These are phyloP conservation scores for Huso huso DNA, from an alignment of 2,797 vertebrate genomes.

Conservation along the genomic window DNA sequence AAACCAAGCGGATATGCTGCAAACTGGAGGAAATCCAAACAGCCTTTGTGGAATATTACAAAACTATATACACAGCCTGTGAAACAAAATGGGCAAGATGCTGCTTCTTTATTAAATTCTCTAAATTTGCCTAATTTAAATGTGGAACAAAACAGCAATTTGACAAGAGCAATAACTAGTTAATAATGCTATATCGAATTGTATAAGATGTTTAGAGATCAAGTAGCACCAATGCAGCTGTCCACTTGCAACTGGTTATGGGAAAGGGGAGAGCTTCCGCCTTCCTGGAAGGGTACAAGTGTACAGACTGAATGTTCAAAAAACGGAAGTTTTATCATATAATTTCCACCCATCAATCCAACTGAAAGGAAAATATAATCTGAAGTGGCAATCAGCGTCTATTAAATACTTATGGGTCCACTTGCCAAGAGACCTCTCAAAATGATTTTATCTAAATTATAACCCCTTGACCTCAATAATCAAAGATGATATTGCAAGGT, in stretches of 20 bases:
- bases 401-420: neutral
- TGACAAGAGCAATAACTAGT: no score
- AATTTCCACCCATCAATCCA: neutral
- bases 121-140: no score
- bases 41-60: no score
- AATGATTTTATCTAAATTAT: neutral
- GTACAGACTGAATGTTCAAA: neutral
- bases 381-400: neutral
- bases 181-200: no score
- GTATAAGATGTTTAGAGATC: neutral
- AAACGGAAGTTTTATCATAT: neutral
- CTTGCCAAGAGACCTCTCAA: neutral
- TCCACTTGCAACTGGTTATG: neutral
- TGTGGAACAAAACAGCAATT: no score
- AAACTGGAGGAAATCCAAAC: no score
- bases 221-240: neutral
- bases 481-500: neutral
- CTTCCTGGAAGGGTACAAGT: neutral
- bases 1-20: no score
- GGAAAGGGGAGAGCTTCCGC: neutral
- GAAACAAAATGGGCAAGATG: no score
- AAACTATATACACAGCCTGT: no score
- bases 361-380: neutral
- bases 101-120: no score
- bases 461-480: neutral